Conservation (phyloP, 2,797 vertebrate genomes). For the Acanthis flammea region DNA sequence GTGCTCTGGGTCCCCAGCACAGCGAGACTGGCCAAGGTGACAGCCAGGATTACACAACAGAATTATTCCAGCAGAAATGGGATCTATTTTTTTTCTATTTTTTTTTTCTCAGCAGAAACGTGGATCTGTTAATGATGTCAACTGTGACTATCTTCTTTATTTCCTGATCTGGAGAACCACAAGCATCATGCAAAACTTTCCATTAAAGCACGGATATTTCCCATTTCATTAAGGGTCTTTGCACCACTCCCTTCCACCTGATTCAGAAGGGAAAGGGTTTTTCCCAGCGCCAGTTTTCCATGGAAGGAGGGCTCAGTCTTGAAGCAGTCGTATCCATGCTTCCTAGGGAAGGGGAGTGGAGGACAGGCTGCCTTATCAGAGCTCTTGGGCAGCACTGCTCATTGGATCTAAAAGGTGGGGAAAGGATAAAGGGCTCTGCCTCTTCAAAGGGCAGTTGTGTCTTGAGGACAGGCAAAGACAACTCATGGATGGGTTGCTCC, state of each 20-base stretch:
- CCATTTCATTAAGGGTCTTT: neutral
- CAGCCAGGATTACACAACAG: neutral
- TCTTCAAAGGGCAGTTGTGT: neutral
- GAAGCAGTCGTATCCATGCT: accelerated
- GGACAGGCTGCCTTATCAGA: neutral
- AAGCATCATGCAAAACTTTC: neutral
- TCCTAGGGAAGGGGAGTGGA: neutral
- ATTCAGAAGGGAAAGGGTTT: neutral
- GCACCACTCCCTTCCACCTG: neutral
- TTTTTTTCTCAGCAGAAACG: neutral
- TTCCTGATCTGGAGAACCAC: neutral
- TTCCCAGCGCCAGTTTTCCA: neutral
- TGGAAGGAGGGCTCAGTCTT: neutral
- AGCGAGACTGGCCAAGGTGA: accelerated
- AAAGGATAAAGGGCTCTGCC: neutral
- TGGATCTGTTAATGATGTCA: neutral
- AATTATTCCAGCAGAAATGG: neutral
- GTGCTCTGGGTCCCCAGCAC: neutral
- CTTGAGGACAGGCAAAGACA: neutral
- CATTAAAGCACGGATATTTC: neutral
- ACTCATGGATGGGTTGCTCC: neutral
- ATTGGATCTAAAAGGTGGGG: neutral
- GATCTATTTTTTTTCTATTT: neutral
- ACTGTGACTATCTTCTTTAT: neutral
- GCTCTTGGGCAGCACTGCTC: neutral